These are phyloP conservation scores for Cariama cristata DNA, from an alignment of 2,113 vertebrate species.

Conservation along the genomic window DNA sequence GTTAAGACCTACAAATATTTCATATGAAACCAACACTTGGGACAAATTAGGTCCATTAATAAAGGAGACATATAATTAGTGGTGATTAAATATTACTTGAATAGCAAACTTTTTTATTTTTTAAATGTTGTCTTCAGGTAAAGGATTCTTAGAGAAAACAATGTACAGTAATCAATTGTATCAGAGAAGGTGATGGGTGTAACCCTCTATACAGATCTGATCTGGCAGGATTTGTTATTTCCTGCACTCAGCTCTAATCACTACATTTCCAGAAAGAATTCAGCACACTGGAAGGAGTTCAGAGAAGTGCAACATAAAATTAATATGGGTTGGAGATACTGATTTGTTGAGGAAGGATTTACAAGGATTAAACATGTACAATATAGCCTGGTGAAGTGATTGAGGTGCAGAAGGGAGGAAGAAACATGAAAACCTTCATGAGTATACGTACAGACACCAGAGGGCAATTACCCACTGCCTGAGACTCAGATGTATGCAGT, in stretches of 20 bases:
- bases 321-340: background rate
- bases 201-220: background rate
- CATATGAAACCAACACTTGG: background rate
- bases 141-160: background rate
- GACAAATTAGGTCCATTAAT: background rate
- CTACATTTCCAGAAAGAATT: slow-evolving; percentile 7
- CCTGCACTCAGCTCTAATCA: background rate
- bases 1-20: background rate
- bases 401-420: background rate
- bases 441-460: slow-evolving; percentile 51
- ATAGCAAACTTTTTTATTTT: background rate
- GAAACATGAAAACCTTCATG: background rate
- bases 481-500: slow-evolving; percentile 14
- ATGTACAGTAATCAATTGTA: background rate
- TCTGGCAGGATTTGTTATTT: slow-evolving; percentile 10
- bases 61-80: background rate
- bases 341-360: slow-evolving; percentile 30
- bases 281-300: slow-evolving; percentile 15
- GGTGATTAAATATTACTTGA: background rate
- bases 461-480: slow-evolving; percentile 52
- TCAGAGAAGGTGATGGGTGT: background rate
- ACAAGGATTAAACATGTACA: background rate
- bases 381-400: background rate
- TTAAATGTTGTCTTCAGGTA: background rate
- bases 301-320: slow-evolving; percentile 13